Evolutionary conservation across 2,888 invertebrate genomes (phyloP).

Genomic region (Argyresthia albistria): DNA sequence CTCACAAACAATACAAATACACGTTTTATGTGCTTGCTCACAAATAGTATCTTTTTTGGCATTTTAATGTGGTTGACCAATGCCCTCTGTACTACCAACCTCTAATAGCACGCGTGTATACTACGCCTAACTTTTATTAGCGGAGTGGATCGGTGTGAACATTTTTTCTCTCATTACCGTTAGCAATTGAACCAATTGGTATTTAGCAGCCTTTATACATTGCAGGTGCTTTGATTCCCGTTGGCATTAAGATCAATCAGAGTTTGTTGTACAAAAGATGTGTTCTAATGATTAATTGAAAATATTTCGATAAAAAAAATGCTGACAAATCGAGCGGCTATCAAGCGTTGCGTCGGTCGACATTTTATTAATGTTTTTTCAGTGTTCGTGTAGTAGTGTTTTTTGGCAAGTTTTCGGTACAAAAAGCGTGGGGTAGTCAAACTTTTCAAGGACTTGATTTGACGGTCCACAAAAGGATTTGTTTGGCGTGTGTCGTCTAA

Average conservation of each 20-base stretch:
- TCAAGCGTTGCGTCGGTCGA: constrained; percentile 28
- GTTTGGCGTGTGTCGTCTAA: no score
- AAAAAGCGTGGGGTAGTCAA: constrained; percentile 52
- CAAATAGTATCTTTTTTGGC: neutral
- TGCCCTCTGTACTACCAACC: no score
- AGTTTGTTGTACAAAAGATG: constrained; percentile 28
- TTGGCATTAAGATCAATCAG: constrained; percentile 38
- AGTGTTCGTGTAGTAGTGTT: constrained; percentile 27
- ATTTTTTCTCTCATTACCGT: neutral
- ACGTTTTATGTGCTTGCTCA: constrained; percentile 31
- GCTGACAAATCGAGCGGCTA: constrained; percentile 54
- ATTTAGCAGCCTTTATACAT: constrained; percentile 16
- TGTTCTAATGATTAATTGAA: constrained; percentile 49
- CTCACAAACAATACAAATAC: constrained; percentile 48
- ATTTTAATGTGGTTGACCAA: no score
- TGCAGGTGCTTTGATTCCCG: constrained; percentile 28
- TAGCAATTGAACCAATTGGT: constrained; percentile 17
- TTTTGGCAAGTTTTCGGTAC: constrained; percentile 17
- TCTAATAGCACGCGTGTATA: no score
- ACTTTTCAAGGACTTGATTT: constrained; percentile 59
- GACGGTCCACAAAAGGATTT: constrained; percentile 27
- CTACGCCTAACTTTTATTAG: no score
- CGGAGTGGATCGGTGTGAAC: no score
- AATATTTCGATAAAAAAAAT: constrained; percentile 35
- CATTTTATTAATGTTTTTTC: constrained; percentile 40